These are phyloP conservation scores for Zaprionus capensis DNA, from an alignment of 1,140 invertebrate genomes.

Conservation along the genomic window DNA sequence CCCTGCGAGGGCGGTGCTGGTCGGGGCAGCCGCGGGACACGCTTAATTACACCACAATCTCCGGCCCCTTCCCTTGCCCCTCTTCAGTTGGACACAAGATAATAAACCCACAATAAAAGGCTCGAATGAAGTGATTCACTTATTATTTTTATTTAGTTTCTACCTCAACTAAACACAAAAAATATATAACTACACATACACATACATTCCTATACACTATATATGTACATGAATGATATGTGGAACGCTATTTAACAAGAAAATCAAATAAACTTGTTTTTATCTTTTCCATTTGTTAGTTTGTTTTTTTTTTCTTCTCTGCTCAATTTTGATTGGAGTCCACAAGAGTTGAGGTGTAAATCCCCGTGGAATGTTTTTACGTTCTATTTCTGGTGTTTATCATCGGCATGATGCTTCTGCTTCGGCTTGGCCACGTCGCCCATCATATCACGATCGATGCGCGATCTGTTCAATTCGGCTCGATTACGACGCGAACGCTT, in stretches of 20 bases:
- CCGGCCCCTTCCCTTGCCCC: too few species aligned
- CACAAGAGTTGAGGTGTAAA: background rate
- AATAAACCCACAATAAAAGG: background rate
- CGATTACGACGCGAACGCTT: background rate
- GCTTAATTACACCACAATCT: background rate
- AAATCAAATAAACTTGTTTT: slow-evolving; percentile 8
- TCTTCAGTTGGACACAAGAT: background rate
- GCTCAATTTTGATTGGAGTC: slow-evolving; percentile 11
- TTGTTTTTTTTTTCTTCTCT: background rate
- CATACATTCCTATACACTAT: background rate
- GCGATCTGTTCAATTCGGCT: slow-evolving; percentile 8
- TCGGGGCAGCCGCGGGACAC: background rate
- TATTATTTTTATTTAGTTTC: background rate
- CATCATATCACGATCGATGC: slow-evolving; percentile 15
- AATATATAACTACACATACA: background rate
- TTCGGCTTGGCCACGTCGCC: slow-evolving; percentile 31
- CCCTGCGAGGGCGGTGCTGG: too few species aligned
- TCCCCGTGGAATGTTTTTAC: background rate
- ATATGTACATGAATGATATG: background rate
- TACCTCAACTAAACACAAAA: background rate
- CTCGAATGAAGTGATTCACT: background rate
- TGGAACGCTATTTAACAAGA: background rate
- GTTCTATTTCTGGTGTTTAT: slow-evolving; percentile 17
- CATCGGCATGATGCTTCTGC: background rate
- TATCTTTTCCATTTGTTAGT: background rate